Evolutionary conservation across 2,888 invertebrate species (phyloP).

Genomic region (Spisula solida): DNA sequence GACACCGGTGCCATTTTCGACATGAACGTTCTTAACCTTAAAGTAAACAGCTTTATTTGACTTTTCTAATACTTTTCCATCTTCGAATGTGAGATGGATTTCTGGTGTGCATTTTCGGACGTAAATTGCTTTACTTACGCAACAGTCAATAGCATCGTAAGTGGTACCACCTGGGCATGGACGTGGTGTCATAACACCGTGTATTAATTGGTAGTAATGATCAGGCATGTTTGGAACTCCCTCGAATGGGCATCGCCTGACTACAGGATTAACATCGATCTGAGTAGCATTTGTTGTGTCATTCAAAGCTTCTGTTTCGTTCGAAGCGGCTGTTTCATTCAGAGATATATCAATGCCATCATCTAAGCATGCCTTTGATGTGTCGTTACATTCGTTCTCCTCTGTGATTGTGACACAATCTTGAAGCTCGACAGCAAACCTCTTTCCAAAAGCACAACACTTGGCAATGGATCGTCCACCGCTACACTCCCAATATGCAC

Average conservation of each 20-base stretch:
- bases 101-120: constrained; percentile 20
- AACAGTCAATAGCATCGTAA: constrained; percentile 67
- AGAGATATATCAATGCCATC: not conserved
- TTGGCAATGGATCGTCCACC: constrained; percentile 64
- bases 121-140: not conserved
- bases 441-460: constrained; percentile 73
- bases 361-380: constrained; percentile 20
- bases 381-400: constrained; percentile 25
- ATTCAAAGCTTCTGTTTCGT: not conserved
- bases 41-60: not conserved
- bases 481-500: constrained; percentile 75
- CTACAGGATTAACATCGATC: not conserved
- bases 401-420: constrained; percentile 68
- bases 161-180: constrained; percentile 75
- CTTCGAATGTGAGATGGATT: constrained; percentile 12
- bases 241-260: not conserved
- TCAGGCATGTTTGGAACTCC: constrained; percentile 52
- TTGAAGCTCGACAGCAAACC: constrained; percentile 45
- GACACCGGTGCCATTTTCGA: constrained; percentile 5
- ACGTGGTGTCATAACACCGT: constrained; percentile 69
- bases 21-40: not conserved
- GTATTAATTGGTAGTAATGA: constrained; percentile 67
- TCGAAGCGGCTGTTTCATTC: too few relatives aligned
- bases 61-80: not conserved
- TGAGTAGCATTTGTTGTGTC: constrained; percentile 14